Evolutionary conservation across 2,888 invertebrate species (phyloP), one percentile per base, ranked within the genome.

Genomic region (Daptonema setosum): DNA sequence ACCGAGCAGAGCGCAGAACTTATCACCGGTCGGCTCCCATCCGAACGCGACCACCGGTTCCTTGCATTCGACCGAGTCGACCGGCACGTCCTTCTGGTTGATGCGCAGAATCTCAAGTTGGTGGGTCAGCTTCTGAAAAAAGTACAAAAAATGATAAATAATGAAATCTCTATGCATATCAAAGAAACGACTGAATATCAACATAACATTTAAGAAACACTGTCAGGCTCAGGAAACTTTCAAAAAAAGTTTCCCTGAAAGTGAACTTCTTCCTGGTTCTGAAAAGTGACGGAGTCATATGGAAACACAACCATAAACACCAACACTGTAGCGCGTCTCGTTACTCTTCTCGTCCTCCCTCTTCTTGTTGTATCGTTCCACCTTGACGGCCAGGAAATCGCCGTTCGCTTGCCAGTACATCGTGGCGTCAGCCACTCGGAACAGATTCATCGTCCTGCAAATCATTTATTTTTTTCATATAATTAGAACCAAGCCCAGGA

Each of bases 41-140:
- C 90, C 90, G 69, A 97, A 95, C 0, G 90, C 87, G 67, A 74
- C 65, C 55, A 78, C 74, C 52, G 70, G 70, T 61, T 77, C 77
- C 71, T 95, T 90, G 60, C 90, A 85, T 73, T 95, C 95, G 1
- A 95, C 84, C 17, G 87, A 88, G 71, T 97, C 95, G 0, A 97
- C 91, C 0, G 97, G 95, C 64, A 95, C 86, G 69, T 95, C 91
- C 64, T 74, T 75, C 60, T 74, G 74, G 56, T 88, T 79, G 83
- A 97, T 88, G 69, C 95, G 90, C 78, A 97, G 97, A 64, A 97
- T 85, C 76, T 99, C 97, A 74, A 97, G 90, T 72, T 93, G 95
- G 74, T 87, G 91, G 66, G 88, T 90, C 82, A 91, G 85, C 63
- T 93, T 91, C 77, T 75, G 66, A 43, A 66, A 63, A 55, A 58